Conservation (phyloP, 2,113 vertebrate species). For the Galemys pyrenaicus region DNA sequence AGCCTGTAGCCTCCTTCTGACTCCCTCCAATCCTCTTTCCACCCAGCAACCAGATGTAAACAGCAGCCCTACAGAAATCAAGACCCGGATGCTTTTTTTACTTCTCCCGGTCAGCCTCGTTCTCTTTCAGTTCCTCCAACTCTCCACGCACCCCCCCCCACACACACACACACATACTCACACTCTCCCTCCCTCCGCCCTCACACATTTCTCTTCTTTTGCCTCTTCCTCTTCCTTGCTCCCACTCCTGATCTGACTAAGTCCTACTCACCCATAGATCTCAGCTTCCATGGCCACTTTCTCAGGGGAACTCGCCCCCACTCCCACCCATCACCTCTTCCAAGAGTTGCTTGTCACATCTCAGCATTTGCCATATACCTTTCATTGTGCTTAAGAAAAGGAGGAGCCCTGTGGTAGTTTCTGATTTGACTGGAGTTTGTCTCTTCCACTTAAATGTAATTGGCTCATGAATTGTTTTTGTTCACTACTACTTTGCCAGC, state of each 20-base stretch:
- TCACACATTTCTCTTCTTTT: neutral
- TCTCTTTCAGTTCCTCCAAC: neutral
- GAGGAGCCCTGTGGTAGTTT: neutral
- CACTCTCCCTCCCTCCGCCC: accelerated
- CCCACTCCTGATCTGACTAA: neutral
- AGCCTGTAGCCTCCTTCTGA: neutral
- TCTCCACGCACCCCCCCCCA: neutral
- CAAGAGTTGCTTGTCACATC: too few species aligned
- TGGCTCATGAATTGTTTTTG: too few species aligned
- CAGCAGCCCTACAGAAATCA: neutral
- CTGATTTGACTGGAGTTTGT: neutral
- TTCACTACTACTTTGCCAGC: accelerated
- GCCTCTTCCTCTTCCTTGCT: neutral
- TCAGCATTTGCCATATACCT: neutral
- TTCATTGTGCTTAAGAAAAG: neutral
- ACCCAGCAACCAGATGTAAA: neutral
- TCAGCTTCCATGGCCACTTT: neutral
- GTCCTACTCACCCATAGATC: neutral
- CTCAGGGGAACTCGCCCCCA: neutral
- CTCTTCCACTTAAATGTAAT: accelerated
- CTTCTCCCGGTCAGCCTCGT: neutral
- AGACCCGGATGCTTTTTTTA: accelerated
- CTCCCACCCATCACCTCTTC: neutral
- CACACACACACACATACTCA: neutral
- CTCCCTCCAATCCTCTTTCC: accelerated